Base-by-base conservation (phyloP, 2,113 vertebrate species). In the Periophthalmodon schlosseri region DNA sequence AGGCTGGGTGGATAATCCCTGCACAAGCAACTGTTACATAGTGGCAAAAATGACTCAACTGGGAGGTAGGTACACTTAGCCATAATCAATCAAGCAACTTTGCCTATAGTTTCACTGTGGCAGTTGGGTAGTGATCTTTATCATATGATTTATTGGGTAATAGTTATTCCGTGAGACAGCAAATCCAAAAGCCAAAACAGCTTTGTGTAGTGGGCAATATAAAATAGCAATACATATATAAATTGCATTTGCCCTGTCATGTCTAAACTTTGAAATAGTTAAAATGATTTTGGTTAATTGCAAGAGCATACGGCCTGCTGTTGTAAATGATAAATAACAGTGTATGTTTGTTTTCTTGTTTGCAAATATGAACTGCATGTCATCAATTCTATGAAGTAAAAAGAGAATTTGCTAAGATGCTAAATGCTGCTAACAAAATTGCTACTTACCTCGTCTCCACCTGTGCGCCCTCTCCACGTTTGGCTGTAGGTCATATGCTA, bases 11-110 rank as follows among this genome's bases (percentile, higher is more conserved):
- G 15, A 8, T 36, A 36, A 20, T 18, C 33, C 20, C 7, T 20
- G 16, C 14, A 10, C 61, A 34, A 64, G 63, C 18, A 44, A 34
- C 13, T 18, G 28, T 63, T 63, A 65, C 36, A 8, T 15, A 18
- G 70, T 2, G 13, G 49, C 10, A 66, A 67, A 67, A 85, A 58
- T 34, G 1, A 36, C 28, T 64, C 28, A 64, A 64, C 12, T 12
- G 23, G 14, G 6, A 61, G 21, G 21, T 24, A 60, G 21, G 24
- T 33, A 61, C 20, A 11, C 5, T 15, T 14, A 15, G 12, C 10
- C 28, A 61, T 61, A 61, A 33, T 44, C 39, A 44, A 44, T 44
- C 39, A 44, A 44, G 39, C 39, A 10, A 44, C 39, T 10, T 10
- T 44, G 39, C 9, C 9, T 44, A 44, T 10, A 44, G 39, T 44